A percentile compares a stretch with the other conserved stretches of the same genome.
Conservation (phyloP, 2,113 vertebrate genomes). For the pig (Sus scrofa) region DNA sequence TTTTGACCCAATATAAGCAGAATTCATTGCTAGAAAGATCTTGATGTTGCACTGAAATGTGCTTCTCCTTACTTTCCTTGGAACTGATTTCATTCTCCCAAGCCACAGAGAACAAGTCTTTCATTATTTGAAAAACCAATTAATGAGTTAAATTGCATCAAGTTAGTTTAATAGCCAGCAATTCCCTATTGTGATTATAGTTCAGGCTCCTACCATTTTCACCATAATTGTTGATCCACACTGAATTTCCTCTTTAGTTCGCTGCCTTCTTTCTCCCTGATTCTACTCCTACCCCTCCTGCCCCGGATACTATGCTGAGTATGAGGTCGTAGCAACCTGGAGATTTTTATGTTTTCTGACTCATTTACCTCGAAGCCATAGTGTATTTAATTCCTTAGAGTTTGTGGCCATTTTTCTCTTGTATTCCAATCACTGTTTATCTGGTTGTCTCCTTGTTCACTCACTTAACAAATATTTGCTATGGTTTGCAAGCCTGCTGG, state of each 20-base stretch:
- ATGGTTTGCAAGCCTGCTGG: neutral
- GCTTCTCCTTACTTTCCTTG: neutral
- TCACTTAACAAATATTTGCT: neutral
- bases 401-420: neutral
- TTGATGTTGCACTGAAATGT: neutral
- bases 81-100: slow-evolving; percentile 33
- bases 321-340: neutral
- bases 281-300: neutral
- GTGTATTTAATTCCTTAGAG: neutral
- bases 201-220: neutral
- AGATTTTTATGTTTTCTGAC: slow-evolving; percentile 46
- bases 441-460: neutral
- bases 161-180: slow-evolving; percentile 34
- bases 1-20: neutral
- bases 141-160: slow-evolving; percentile 43
- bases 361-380: neutral
- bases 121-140: slow-evolving; percentile 46
- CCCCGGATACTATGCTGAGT: neutral
- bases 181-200: neutral
- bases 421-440: neutral
- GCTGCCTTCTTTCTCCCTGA: neutral
- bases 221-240: neutral
- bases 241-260: neutral
- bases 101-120: neutral
- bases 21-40: slow-evolving; percentile 4